A percentile compares a stretch with the other conserved stretches of the same genome.
These are phyloP conservation scores for Thalassoma bifasciatum DNA, from an alignment of 2,113 vertebrate species.

Conservation along the genomic window DNA sequence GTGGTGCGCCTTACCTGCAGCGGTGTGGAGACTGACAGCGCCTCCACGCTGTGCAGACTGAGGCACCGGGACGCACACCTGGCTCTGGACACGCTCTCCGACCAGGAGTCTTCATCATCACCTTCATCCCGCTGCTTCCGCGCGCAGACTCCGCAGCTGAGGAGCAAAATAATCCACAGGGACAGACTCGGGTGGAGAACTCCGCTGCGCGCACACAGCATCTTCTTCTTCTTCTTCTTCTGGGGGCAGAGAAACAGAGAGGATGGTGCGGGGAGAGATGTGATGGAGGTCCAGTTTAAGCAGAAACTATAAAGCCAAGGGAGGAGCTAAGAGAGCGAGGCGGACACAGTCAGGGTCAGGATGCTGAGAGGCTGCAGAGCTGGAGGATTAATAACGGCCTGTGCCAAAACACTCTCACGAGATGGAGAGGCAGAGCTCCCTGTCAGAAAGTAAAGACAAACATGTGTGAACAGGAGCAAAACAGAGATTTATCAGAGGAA, in stretches of 20 bases:
- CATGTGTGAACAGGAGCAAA: background rate
- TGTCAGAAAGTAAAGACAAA: background rate
- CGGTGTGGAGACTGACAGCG: conserved; percentile 84
- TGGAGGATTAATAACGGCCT: background rate
- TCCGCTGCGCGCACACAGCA: conserved; percentile 22
- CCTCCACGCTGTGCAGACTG: conserved; percentile 85
- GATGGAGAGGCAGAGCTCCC: background rate
- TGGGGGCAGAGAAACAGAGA: background rate
- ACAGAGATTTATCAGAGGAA: background rate
- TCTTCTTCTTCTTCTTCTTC: conserved; percentile 6
- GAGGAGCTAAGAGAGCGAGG: conserved; percentile 66
- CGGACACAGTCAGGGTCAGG: conserved; percentile 31
- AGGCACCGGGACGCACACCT: conserved; percentile 91
- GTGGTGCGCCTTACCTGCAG: conserved; percentile 69
- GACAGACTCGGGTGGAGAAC: background rate
- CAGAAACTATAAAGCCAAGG: conserved; percentile 54
- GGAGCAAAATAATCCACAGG: conserved; percentile 76
- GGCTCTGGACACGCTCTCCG: conserved; percentile 81
- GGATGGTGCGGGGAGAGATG: conserved; percentile 13
- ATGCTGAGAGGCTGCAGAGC: conserved; percentile 25
- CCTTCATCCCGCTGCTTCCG: conserved; percentile 55
- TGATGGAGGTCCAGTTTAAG: conserved; percentile 51
- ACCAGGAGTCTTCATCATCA: conserved; percentile 79
- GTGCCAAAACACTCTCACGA: background rate
- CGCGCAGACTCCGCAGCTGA: conserved; percentile 65